Conservation (phyloP, 2,113 vertebrate species). For the Paratilapia polleni region DNA sequence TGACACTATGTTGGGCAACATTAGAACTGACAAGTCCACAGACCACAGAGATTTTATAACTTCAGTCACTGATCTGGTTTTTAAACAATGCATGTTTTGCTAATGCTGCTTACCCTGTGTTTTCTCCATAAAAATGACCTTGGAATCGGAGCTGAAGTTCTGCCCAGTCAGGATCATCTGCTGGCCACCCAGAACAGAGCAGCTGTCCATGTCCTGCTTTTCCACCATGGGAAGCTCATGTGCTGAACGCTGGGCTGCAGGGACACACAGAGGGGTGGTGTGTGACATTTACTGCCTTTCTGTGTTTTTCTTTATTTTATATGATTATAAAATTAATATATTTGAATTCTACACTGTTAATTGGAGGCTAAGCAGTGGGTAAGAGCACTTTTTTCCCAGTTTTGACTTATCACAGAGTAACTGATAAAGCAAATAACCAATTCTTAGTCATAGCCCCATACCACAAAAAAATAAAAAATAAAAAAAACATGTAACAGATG, state of each 20-base stretch:
- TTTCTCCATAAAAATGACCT: constrained; percentile 95
- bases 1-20: neutral
- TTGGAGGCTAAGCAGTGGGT: neutral
- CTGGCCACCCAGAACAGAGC: constrained; percentile 94
- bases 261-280: constrained; percentile 14
- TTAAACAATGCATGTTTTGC: neutral
- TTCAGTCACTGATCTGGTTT: neutral
- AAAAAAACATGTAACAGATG: neutral
- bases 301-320: neutral
- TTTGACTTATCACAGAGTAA: neutral
- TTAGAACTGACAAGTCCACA: neutral
- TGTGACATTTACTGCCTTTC: neutral
- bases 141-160: constrained; percentile 97
- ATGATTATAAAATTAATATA: neutral
- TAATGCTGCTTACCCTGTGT: constrained; percentile 85
- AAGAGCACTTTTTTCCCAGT: neutral
- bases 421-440: neutral
- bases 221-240: constrained; percentile 99
- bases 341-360: neutral
- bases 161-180: constrained; percentile 98
- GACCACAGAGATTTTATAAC: neutral
- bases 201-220: constrained; percentile 93
- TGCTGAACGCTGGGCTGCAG: constrained; percentile 93
- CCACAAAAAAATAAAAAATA: neutral
- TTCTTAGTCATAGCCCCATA: neutral